These are phyloP conservation scores for Erannis defoliaria DNA, from an alignment of 2,888 invertebrate genomes.

Conservation along the genomic window DNA sequence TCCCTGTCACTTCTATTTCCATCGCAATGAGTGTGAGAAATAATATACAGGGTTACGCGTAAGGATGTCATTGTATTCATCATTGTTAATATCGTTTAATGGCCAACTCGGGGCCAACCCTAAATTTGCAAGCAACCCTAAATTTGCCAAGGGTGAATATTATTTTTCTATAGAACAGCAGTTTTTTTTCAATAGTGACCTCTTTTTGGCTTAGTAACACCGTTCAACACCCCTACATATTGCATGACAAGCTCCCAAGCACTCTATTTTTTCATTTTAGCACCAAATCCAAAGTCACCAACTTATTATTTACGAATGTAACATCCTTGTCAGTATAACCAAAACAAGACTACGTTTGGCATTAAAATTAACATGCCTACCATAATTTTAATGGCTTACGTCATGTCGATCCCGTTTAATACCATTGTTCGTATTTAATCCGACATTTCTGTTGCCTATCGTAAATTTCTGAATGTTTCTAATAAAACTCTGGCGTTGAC, in stretches of 20 bases:
- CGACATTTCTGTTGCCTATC: conserved; percentile 61
- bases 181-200: too few species aligned
- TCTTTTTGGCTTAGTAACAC: too few species aligned
- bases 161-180: too few species aligned
- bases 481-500: conserved; percentile 52
- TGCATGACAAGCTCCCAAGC: not conserved
- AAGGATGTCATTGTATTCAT: too few species aligned
- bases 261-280: not conserved
- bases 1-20: too few species aligned
- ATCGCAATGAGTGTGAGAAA: too few species aligned
- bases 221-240: too few species aligned
- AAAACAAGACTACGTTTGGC: conserved; percentile 51
- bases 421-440: conserved; percentile 55
- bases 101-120: too few species aligned
- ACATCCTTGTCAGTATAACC: conserved; percentile 42
- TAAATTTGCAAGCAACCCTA: too few species aligned
- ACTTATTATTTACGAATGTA: not conserved
- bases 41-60: too few species aligned
- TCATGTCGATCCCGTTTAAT: conserved; percentile 52
- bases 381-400: conserved; percentile 61
- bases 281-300: not conserved
- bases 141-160: too few species aligned
- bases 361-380: conserved; percentile 60
- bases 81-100: too few species aligned
- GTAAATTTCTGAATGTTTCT: conserved; percentile 58